A percentile compares a stretch with the other conserved stretches of the same genome.
Evolutionary conservation across 2,113 vertebrate species (phyloP).

Genomic region (Gila orcuttii): DNA sequence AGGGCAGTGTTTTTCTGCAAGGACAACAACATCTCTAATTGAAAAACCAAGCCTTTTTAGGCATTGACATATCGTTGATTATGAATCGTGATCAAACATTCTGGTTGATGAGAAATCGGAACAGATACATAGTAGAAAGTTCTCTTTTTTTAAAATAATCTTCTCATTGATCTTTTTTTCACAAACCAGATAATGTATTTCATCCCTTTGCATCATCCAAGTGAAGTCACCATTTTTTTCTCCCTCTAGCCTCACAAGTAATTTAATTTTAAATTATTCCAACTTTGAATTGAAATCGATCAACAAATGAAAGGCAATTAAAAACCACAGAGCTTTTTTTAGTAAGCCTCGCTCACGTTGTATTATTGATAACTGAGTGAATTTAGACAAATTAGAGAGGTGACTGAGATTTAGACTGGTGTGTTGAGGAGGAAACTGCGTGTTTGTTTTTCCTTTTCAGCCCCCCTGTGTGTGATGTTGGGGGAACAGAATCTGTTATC

Average conservation of each 20-base stretch:
- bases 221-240: constrained; percentile 10
- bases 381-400: constrained; percentile 43
- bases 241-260: constrained; percentile 35
- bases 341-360: constrained; percentile 17
- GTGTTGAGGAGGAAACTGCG: constrained; percentile 17
- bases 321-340: constrained; percentile 42
- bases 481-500: constrained; percentile 29
- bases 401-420: constrained; percentile 22
- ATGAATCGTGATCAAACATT: constrained; percentile 38
- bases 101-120: constrained; percentile 41
- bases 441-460: constrained; percentile 27
- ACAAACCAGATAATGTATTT: constrained; percentile 53
- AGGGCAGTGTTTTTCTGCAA: neutral
- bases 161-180: constrained; percentile 52
- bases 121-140: constrained; percentile 21
- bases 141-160: constrained; percentile 39
- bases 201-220: constrained; percentile 62
- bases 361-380: constrained; percentile 54
- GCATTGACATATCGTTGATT: constrained; percentile 32
- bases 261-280: constrained; percentile 51
- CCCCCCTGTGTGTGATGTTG: constrained; percentile 13
- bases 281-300: constrained; percentile 49
- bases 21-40: neutral
- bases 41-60: constrained; percentile 35
- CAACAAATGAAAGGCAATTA: constrained; percentile 45